phyloP scores from a whole-genome alignment of 2,113 vertebrate species.

The Cyanistes caeruleus region DNA sequence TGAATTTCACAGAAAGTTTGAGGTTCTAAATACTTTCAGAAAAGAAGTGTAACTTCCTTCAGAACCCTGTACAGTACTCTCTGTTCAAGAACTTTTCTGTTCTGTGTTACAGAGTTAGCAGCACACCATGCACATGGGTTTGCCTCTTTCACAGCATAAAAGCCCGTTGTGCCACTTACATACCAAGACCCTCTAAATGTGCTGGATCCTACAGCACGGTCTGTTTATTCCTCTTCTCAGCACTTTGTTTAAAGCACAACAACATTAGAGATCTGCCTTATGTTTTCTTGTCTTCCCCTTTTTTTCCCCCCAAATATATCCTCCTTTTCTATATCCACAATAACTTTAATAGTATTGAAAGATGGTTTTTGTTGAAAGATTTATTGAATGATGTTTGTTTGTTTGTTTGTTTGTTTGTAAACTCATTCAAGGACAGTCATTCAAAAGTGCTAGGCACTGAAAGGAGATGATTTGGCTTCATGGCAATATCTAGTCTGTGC shows the following conservation, averaged over 20 bases:
- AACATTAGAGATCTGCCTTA: not conserved
- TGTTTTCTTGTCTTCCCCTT: not conserved
- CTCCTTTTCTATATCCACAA: not conserved
- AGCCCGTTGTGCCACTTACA: not conserved
- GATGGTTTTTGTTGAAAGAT: not conserved
- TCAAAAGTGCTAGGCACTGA: not conserved
- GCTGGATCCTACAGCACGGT: not conserved
- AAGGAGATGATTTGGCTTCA: not conserved
- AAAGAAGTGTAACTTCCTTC: not conserved
- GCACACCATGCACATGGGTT: not conserved
- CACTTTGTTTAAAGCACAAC: not conserved
- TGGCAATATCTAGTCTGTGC: not conserved
- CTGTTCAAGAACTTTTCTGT: not conserved
- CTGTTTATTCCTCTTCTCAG: not conserved
- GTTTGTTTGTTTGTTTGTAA: not conserved
- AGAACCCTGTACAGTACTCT: fast-evolving
- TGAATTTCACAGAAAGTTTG: not conserved
- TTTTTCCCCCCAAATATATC: not conserved
- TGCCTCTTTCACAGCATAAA: not conserved
- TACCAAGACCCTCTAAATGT: not conserved
- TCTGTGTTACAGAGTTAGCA: not conserved
- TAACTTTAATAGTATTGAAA: not conserved
- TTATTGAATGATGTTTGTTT: not conserved
- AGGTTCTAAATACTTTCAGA: not conserved
- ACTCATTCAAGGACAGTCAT: not conserved